Evolutionary conservation across 2,113 vertebrate species (phyloP).

Genomic region (Gambusia holbrooki): DNA sequence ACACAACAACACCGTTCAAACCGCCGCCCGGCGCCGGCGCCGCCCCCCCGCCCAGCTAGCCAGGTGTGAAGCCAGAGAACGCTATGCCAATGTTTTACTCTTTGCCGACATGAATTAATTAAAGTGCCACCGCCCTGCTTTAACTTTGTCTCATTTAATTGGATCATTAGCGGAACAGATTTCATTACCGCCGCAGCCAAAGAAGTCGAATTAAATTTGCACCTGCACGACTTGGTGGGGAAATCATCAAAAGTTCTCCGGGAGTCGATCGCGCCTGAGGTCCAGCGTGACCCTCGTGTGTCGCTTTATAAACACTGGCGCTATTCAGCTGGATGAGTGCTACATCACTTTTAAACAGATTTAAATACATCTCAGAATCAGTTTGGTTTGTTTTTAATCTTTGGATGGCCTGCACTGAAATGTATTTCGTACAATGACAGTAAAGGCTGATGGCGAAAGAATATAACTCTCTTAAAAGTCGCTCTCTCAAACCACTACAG

Average conservation of each 20-base stretch:
- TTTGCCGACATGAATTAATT: conserved; percentile 67
- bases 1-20: conserved; percentile 34
- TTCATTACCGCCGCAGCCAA: conserved; percentile 65
- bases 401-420: too few relatives aligned
- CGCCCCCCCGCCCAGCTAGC: conserved; percentile 28
- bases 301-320: neutral
- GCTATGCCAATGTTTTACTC: conserved; percentile 54
- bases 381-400: too few relatives aligned
- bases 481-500: neutral
- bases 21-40: conserved; percentile 27
- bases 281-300: neutral
- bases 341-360: too few relatives aligned
- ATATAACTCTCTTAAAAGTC: neutral
- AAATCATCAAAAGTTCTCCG: conserved; percentile 44
- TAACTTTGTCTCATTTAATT: conserved; percentile 68
- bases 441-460: neutral
- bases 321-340: too few relatives aligned
- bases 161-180: conserved; percentile 71
- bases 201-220: conserved; percentile 57
- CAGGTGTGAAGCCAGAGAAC: conserved; percentile 27
- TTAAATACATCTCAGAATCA: too few relatives aligned
- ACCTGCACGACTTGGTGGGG: conserved; percentile 55
- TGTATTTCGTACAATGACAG: too few relatives aligned
- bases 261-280: neutral
- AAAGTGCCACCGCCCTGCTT: conserved; percentile 62